These are phyloP conservation scores for Panopea generosa DNA, from an alignment of 2,888 invertebrate species.

Conservation along the genomic window DNA sequence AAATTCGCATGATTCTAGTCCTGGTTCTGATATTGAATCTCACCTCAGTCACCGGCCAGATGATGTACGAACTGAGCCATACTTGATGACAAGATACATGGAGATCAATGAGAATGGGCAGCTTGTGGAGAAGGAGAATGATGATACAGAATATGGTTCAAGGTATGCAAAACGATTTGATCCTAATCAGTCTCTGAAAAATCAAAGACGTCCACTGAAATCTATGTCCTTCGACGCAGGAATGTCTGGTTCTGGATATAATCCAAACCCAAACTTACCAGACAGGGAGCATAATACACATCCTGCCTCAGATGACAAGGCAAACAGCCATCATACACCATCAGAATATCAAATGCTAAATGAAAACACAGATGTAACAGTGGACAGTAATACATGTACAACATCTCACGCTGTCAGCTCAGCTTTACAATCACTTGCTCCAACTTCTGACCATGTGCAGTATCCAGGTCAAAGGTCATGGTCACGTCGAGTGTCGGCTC, in stretches of 20 bases:
- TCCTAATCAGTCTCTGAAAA: neutral
- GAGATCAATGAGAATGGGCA: conserved; percentile 16
- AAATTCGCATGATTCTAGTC: neutral
- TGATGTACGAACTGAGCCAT: neutral
- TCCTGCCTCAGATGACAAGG: too few relatives aligned
- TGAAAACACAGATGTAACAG: conserved; percentile 2
- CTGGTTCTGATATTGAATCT: conserved; percentile 21
- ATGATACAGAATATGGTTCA: neutral
- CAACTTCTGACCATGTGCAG: neutral
- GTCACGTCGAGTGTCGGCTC: conserved; percentile 45
- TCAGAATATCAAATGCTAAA: conserved; percentile 12
- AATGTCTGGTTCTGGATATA: too few relatives aligned
- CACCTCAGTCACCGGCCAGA: neutral
- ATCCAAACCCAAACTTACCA: too few relatives aligned
- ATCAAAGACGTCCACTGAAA: conserved; percentile 33
- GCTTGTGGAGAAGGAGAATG: neutral
- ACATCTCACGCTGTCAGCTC: neutral
- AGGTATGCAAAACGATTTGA: neutral
- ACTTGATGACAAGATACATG: neutral
- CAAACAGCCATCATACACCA: neutral
- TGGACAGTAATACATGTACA: too few relatives aligned
- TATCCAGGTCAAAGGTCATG: neutral
- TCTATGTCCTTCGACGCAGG: conserved; percentile 57
- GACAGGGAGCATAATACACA: too few relatives aligned
- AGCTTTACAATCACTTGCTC: neutral